Conservation (phyloP, 2,888 invertebrate species). For the Amorpha juglandis region DNA sequence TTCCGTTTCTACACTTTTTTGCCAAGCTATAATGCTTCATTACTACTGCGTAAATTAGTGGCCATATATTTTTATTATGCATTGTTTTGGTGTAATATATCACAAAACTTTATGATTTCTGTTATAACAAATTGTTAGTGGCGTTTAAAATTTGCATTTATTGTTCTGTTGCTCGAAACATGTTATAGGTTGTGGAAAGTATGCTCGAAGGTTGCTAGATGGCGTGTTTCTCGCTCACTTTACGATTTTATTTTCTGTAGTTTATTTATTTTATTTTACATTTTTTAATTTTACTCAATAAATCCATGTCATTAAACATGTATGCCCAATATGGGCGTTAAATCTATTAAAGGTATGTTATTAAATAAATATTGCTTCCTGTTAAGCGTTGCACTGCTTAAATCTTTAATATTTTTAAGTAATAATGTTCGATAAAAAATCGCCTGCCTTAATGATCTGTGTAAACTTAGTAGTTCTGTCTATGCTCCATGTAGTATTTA, state of each 20-base stretch:
- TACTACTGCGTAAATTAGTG: not conserved
- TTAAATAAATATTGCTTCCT: conserved; percentile 57
- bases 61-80: not conserved
- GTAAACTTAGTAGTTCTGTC: conserved; percentile 57
- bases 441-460: conserved; percentile 65
- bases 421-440: conserved; percentile 54
- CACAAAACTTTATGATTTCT: not conserved
- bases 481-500: conserved; percentile 56
- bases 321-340: conserved; percentile 9
- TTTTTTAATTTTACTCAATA: conserved; percentile 3
- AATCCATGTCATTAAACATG: conserved; percentile 19
- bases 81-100: not conserved
- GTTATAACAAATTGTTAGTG: not conserved
- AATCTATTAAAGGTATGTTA: conserved; percentile 35
- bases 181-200: not conserved
- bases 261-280: not conserved
- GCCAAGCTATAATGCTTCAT: not conserved
- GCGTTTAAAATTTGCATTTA: not conserved
- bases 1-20: too few species aligned
- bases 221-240: not conserved
- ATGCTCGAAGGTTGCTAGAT: not conserved
- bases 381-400: conserved; percentile 70
- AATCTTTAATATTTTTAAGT: conserved; percentile 62
- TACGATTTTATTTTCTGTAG: not conserved
- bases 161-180: not conserved